Evolutionary conservation across 2,113 vertebrate genomes (phyloP).

Genomic region (Pterocles burchelli): DNA sequence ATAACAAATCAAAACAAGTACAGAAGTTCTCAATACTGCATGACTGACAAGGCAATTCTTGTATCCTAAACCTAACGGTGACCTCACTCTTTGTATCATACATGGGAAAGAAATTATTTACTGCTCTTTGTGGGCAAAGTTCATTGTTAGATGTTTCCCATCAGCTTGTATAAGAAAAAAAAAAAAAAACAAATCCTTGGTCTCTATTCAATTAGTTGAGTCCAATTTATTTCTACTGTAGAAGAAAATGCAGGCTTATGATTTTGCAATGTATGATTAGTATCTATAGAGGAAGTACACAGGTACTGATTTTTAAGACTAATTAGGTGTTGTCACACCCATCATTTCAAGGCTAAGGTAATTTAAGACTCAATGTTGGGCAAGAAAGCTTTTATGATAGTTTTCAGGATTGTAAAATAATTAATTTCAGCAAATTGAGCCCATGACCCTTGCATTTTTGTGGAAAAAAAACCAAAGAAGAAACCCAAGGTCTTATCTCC

Average conservation of each 20-base stretch:
- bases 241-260: not conserved
- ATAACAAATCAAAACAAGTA: not conserved
- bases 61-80: not conserved
- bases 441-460: not conserved
- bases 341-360: not conserved
- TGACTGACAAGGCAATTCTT: not conserved
- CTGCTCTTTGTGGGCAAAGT: not conserved
- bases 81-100: not conserved
- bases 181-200: not conserved
- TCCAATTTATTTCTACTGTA: not conserved
- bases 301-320: not conserved
- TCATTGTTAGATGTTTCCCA: not conserved
- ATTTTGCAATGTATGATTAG: not conserved
- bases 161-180: not conserved
- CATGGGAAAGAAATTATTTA: not conserved
- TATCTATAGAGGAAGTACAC: not conserved
- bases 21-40: not conserved
- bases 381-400: not conserved
- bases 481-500: not conserved
- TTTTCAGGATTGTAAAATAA: not conserved
- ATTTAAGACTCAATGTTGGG: not conserved
- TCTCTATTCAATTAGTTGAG: not conserved
- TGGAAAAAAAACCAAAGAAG: fast-evolving
- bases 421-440: not conserved
- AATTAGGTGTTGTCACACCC: not conserved